Evolutionary conservation across 2,888 invertebrate species (phyloP), one percentile per base, ranked within the genome.

Genomic region (Erebia epiphron): DNA sequence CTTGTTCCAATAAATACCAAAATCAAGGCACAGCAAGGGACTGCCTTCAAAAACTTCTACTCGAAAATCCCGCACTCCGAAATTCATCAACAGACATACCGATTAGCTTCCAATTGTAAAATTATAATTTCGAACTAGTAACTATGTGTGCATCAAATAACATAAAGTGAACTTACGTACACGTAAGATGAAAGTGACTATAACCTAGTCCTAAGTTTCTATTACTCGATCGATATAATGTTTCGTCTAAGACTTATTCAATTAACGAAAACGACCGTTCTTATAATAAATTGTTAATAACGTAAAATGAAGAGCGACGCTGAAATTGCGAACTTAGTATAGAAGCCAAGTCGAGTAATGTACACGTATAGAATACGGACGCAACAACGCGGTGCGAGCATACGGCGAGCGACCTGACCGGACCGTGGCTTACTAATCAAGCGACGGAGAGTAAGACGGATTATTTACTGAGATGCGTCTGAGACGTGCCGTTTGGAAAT

Each of bases 361-460:
- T 86, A 88, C 87, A 87, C 84, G 83, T 82, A 83, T 78, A 86
- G 85, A 87, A 86, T 79, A 87, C 84, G 89, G 90, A 87, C 86
- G 88, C 88, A 88, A 85, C 87, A 83, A 84, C 85, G 86, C 86
- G 84, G 80, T 80, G 81, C 84, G 82, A 83, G 82, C 84, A 79
- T 79, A 83, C 82, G 81, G 80, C 81, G 83, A 73, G 75, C 75
- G 73, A 74, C 78, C 77, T 72, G 78, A 77, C 79, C 76, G 79
- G 80, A 77, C 80, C 79, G 79, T 77, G 83, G 86, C 85, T 83
- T 83, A 83, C 82, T 83, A 84, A 85, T 84, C 80, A 85, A 87
- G 88, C 89, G 91, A 92, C 92, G 91, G 91, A 92, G 87, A 88
- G 86, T 86, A 75, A 92, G 91, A 92, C 91, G 92, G 92, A 92